A percentile compares a stretch with the other conserved stretches of the same genome.
phyloP scores from a whole-genome alignment of 2,888 invertebrate species.

The Conchocele bisecta region DNA sequence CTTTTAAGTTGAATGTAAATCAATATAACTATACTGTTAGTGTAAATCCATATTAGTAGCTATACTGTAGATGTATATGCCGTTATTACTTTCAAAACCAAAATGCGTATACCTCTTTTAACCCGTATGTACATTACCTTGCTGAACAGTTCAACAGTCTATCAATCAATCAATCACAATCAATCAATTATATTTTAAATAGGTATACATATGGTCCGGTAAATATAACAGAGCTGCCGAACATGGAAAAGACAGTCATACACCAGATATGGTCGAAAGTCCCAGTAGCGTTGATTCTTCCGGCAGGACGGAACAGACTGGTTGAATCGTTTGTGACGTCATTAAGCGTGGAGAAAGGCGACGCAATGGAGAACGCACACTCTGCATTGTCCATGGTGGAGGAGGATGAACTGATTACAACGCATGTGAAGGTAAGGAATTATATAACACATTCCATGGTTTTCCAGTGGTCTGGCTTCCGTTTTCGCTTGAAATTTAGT shows the following conservation, averaged over 20 bases:
- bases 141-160: no score
- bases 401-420: neutral
- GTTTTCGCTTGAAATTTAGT: no score
- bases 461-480: neutral
- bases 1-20: no score
- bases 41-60: no score
- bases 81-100: no score
- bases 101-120: no score
- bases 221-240: conserved; percentile 44
- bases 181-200: no score
- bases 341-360: conserved; percentile 35
- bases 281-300: conserved; percentile 21
- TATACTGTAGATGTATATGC: no score
- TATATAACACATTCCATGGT: neutral
- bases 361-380: conserved; percentile 24
- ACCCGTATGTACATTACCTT: no score
- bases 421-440: conserved; percentile 24
- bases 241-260: conserved; percentile 21
- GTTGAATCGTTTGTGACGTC: conserved; percentile 42
- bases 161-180: no score
- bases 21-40: no score
- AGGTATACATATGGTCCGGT: conserved; percentile 40
- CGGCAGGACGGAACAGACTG: neutral
- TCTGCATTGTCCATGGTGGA: conserved; percentile 23
- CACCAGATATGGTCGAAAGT: conserved; percentile 43